Base-by-base conservation (phyloP, 1,140 invertebrate species). In the Araneus ventricosus region DNA sequence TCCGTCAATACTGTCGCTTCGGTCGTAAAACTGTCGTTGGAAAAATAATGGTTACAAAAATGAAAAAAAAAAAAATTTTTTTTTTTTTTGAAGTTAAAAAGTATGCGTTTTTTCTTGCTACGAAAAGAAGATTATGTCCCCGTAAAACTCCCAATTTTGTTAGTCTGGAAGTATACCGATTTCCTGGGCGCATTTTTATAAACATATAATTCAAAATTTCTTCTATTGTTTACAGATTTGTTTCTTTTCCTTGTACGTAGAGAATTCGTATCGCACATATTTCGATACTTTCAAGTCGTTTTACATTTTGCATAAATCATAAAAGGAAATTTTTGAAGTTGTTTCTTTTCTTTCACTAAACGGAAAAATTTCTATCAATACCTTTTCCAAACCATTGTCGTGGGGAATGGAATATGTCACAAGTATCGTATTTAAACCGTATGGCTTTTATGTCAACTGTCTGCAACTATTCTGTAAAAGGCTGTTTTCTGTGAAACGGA, bases 1-100 rank as follows among this genome's bases (percentile, higher is more conserved):
- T 8, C 34, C 41, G 20, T 84, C 41, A 45, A 27, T 39, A n/a
- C 24, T 75, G 87, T 89, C 87, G 63, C 27, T 30, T 75, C 41
- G 67, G n/a, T 89, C 87, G 41, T 89, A 89, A 88, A 89, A 39
- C 87, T 89, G 59, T 89, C 63, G 63, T 41, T 89, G n/a, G 37
- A 52, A n/a, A 63, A 89, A 89, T 30, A 89, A 70, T 75, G 67
- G 67, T 27, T 89, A 67, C 41, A 89, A 89, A 52, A 39, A 89
- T 75, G 20, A 75, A 75, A 75, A 75, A 75, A n/a, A n/a, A n/a
- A n/a, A n/a, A n/a, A n/a, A n/a, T n/a, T n/a, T n/a, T 41, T 24
- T 39, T 27, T 85, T 89, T 1, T 75, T 88, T 88, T 34, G 30
- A 20, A 75, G 14, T 34, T 20, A 34, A 75, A 75, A 75, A 75